Evolutionary conservation across 2,888 invertebrate species (phyloP), one percentile per base, ranked within the genome.

Genomic region (Nomada ruficornis): DNA sequence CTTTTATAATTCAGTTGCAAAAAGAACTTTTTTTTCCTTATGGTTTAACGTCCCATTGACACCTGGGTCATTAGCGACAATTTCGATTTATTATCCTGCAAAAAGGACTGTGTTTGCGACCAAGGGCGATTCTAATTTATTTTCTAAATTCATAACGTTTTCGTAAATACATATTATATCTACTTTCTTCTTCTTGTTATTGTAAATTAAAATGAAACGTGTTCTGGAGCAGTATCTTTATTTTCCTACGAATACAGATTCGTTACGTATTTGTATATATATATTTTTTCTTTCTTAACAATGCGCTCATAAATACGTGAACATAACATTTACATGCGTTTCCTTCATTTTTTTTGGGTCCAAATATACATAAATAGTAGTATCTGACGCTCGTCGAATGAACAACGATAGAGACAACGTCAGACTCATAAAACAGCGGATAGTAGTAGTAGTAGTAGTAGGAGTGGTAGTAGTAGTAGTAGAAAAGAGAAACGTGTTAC

Each of bases 251-350:
- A 79, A 79, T 81, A 81, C 80, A 81, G 55, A 75, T 75, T 71
- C 70, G 36, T 75, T 81, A 79, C 3, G 70, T 71, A 50, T 85
- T 68, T 77, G 52, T 71, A 77, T 71, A 77, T 70, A 64, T 78
- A 75, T 77, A 26, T 65, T 67, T 81, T 72, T 76, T 57, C 74
- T 77, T 69, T 75, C 77, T 72, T 81, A 80, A 84, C 80, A 77
- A 80, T 89, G 88, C 82, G 81, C 85, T 89, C 87, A 89, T 90
- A 88, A 89, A 89, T 90, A 90, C 85, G 87, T 80, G 84, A 86
- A 83, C 89, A 88, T 86, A 89, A 72, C 71, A 78, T 80, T 78
- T 79, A 72, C 78, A 80, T 68, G 72, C 72, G 60, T 63, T 72
- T 55, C 50, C 50, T 47, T 47, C 47, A n/a, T 26, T 11, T 44